These are phyloP conservation scores for Drosophila paranaensis DNA, from an alignment of 2,888 invertebrate genomes.

Conservation along the genomic window DNA sequence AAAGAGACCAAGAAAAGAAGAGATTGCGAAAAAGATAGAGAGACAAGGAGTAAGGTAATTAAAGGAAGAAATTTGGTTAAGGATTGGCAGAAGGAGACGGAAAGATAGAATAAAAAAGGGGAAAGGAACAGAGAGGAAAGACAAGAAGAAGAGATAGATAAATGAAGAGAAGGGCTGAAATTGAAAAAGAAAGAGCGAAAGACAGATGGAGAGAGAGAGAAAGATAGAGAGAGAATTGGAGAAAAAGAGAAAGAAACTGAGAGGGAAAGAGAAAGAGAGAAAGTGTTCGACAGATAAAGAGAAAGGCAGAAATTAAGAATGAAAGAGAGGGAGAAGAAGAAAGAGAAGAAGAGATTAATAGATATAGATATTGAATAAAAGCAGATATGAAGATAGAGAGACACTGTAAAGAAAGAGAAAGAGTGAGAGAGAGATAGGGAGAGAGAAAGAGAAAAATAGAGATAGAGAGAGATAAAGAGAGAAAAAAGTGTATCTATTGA, in stretches of 20 bases:
- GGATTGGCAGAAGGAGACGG: too few species aligned
- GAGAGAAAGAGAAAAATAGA: not conserved
- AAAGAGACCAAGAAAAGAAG: not conserved
- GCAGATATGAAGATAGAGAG: too few species aligned
- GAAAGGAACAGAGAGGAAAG: not conserved
- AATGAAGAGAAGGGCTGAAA: not conserved
- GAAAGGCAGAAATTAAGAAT: not conserved
- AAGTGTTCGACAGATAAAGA: not conserved
- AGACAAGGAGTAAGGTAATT: too few species aligned
- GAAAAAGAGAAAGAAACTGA: not conserved
- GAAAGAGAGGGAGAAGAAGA: not conserved
- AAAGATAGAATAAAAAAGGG: not conserved
- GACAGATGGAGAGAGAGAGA: not conserved
- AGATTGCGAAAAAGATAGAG: too few species aligned
- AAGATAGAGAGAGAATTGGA: not conserved
- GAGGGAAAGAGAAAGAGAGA: not conserved
- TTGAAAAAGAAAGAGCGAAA: not conserved
- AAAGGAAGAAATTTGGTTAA: too few species aligned
- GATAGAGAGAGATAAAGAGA: not conserved
- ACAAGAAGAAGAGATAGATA: not conserved
- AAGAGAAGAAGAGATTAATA: not conserved
- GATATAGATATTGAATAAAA: too few species aligned
- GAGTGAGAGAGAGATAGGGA: not conserved
- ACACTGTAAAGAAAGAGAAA: not conserved
- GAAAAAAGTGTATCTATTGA: not conserved